Conservation (phyloP, 2,888 invertebrate species). For the Coelinius sp. region DNA sequence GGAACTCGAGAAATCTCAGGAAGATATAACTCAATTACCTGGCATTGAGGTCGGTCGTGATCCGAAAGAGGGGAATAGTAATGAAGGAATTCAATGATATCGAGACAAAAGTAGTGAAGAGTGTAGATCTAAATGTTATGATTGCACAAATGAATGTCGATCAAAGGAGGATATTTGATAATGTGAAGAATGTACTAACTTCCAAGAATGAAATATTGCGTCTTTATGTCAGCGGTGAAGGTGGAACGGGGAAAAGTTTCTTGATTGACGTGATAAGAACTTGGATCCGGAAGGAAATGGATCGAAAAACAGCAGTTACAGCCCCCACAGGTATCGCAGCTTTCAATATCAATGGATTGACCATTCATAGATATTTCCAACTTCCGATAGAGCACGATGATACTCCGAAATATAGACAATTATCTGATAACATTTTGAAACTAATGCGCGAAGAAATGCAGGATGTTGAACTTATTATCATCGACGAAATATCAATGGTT, state of each 20-base stretch:
- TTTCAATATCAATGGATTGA: too few relatives aligned
- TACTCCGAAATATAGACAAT: too few relatives aligned
- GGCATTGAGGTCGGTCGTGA: too few relatives aligned
- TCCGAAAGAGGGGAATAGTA: conserved; percentile 17
- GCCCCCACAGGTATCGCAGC: too few relatives aligned
- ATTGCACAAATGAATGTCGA: conserved; percentile 42
- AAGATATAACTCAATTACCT: background rate
- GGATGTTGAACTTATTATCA: conserved; percentile 50
- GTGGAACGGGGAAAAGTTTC: too few relatives aligned
- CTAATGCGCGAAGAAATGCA: conserved; percentile 43
- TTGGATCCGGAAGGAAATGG: too few relatives aligned
- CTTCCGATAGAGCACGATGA: too few relatives aligned
- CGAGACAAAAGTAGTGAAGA: conserved; percentile 32
- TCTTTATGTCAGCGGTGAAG: too few relatives aligned
- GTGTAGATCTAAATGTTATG: conserved; percentile 29
- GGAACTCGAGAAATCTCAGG: background rate
- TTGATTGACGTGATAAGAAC: too few relatives aligned
- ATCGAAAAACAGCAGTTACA: too few relatives aligned
- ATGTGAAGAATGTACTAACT: conserved; percentile 27
- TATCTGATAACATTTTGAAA: background rate
- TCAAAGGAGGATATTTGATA: conserved; percentile 39
- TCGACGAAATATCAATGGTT: conserved; percentile 55
- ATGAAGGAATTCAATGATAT: conserved; percentile 40
- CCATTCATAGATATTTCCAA: too few relatives aligned
- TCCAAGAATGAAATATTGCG: background rate